Conservation (phyloP, 2,113 vertebrate species). For the Aix galericulata region DNA sequence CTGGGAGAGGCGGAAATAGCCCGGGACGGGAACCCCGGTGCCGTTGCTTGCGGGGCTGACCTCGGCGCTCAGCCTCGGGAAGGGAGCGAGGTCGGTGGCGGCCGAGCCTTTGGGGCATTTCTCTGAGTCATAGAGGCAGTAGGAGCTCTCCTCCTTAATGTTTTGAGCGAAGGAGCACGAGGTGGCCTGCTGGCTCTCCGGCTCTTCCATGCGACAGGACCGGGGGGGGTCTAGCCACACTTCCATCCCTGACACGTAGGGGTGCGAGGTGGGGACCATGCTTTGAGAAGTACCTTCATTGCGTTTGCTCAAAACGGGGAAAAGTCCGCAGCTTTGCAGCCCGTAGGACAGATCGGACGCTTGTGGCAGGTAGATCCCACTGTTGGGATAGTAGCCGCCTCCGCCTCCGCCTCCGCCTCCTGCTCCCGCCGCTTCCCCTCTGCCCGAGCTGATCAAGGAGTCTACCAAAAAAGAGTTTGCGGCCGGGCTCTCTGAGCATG, state of each 20-base stretch:
- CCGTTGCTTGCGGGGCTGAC: conserved; percentile 77
- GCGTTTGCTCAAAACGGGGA: conserved; percentile 92
- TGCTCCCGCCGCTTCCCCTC: conserved; percentile 85
- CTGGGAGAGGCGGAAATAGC: conserved; percentile 98
- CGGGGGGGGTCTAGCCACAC: conserved; percentile 93
- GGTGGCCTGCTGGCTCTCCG: conserved; percentile 84
- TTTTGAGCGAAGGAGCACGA: conserved; percentile 92
- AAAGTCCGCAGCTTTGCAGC: conserved; percentile 93
- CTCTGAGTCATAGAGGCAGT: conserved; percentile 95
- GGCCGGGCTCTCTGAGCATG: conserved; percentile 97
- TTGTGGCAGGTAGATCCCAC: conserved; percentile 90
- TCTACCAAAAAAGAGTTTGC: conserved; percentile 98
- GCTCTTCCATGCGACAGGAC: conserved; percentile 90
- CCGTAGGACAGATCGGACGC: conserved; percentile 92
- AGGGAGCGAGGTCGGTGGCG: conserved; percentile 84
- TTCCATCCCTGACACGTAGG: conserved; percentile 92
- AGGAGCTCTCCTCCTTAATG: conserved; percentile 97
- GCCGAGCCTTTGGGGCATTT: conserved; percentile 90
- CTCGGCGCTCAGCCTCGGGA: conserved; percentile 81
- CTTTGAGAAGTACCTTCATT: conserved; percentile 86
- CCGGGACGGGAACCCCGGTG: conserved; percentile 90
- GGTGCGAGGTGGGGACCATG: conserved; percentile 82
- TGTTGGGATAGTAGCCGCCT: conserved; percentile 88
- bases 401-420: conserved; percentile 82
- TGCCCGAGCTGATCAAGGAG: conserved; percentile 92